Conservation (phyloP, 2,888 invertebrate species). For the Neuroscelio doddi region DNA sequence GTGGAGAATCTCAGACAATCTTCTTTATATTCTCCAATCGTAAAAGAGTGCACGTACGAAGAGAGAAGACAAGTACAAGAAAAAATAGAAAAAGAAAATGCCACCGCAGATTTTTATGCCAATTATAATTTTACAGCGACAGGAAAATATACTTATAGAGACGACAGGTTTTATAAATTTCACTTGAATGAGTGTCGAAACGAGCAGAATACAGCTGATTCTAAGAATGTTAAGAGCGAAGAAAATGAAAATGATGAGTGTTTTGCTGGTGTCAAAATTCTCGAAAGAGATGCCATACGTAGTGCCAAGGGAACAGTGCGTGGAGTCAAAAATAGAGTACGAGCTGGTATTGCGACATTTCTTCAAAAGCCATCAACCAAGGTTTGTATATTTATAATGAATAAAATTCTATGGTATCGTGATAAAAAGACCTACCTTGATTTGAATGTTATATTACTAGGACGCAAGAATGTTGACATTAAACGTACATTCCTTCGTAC, state of each 20-base stretch:
- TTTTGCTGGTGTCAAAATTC: slow-evolving; percentile 87
- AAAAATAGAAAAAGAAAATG: slow-evolving; percentile 54
- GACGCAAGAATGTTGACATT: too few species aligned
- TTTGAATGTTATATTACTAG: too few species aligned
- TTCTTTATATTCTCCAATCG: slow-evolving; percentile 71
- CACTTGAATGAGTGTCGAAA: slow-evolving; percentile 81
- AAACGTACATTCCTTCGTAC: too few species aligned
- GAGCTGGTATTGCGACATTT: slow-evolving; percentile 96
- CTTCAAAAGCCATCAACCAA: slow-evolving; percentile 86
- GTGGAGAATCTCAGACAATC: slow-evolving; percentile 38
- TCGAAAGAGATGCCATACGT: slow-evolving; percentile 84
- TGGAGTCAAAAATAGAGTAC: slow-evolving; percentile 94
- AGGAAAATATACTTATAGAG: slow-evolving; percentile 78
- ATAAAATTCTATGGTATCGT: too few species aligned
- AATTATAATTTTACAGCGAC: slow-evolving; percentile 68
- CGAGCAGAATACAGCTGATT: slow-evolving; percentile 59
- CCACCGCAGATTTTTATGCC: slow-evolving; percentile 50
- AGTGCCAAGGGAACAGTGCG: slow-evolving; percentile 95
- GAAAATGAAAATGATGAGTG: slow-evolving; percentile 76
- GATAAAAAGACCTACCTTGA: too few species aligned
- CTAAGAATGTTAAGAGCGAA: slow-evolving; percentile 21
- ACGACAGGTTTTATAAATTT: slow-evolving; percentile 87
- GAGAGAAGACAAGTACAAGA: slow-evolving; percentile 76
- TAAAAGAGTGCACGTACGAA: slow-evolving; percentile 81
- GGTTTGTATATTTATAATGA: slow-evolving; percentile 82